phyloP scores from a whole-genome alignment of 2,888 invertebrate genomes.

The Hipparchia semele region DNA sequence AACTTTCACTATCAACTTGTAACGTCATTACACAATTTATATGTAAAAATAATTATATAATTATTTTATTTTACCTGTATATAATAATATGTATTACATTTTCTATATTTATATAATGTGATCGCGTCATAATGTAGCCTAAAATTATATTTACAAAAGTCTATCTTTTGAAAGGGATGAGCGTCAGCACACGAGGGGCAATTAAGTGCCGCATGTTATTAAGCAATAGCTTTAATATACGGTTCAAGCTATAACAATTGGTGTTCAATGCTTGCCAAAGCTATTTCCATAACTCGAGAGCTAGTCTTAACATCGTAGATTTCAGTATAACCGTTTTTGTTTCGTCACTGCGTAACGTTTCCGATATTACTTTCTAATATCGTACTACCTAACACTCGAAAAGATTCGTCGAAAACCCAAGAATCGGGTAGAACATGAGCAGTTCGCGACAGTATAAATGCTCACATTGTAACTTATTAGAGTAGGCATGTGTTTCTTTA shows the following conservation, averaged over 20 bases:
- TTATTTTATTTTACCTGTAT: no score
- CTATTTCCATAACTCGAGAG: constrained; percentile 52
- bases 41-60: no score
- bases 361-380: constrained; percentile 13
- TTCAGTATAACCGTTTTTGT: constrained; percentile 47
- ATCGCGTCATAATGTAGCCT: neutral
- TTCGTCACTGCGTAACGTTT: constrained; percentile 18
- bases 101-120: no score
- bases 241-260: constrained; percentile 44
- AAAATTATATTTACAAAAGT: neutral
- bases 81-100: no score
- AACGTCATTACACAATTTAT: no score
- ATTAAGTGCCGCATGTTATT: constrained; percentile 40
- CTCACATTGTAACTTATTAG: neutral
- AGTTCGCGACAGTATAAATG: no score
- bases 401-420: no score
- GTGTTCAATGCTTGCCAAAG: constrained; percentile 47
- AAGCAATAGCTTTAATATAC: constrained; percentile 41
- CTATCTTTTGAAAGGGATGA: neutral
- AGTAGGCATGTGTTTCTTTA: no score
- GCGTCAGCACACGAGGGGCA: constrained; percentile 26
- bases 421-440: no score
- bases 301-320: constrained; percentile 60
- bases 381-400: no score
- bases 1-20: no score